Conservation (phyloP, 2,888 invertebrate species). For the Netelia inedita region DNA sequence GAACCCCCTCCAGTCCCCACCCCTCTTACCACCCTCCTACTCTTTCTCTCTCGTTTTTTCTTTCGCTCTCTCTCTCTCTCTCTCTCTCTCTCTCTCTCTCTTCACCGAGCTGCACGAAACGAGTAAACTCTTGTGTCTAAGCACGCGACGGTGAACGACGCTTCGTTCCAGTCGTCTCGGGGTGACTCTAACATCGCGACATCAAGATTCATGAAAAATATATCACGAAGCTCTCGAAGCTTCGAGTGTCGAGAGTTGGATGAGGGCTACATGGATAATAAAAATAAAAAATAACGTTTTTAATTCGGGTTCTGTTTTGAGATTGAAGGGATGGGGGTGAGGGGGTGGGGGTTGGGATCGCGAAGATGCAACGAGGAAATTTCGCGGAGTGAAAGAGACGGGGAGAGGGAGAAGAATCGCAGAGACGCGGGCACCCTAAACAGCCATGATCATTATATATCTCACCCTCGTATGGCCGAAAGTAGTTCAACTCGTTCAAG, state of each 20-base stretch:
- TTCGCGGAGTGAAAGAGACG: neutral
- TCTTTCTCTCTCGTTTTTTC: neutral
- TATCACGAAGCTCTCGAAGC: neutral
- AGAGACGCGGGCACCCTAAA: slow-evolving; percentile 15
- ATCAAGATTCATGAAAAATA: slow-evolving; percentile 13
- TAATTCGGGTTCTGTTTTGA: neutral
- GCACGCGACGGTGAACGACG: slow-evolving; percentile 54
- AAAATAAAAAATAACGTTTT: neutral
- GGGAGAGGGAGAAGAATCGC: slow-evolving; percentile 10
- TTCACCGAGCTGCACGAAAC: neutral
- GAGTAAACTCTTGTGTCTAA: slow-evolving; percentile 54
- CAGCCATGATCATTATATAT: slow-evolving; percentile 44
- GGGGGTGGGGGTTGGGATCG: neutral
- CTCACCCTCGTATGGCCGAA: slow-evolving; percentile 46
- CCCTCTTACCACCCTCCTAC: neutral
- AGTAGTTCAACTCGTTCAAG: slow-evolving; percentile 70
- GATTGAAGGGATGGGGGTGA: no score
- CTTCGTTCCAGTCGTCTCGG: slow-evolving; percentile 51
- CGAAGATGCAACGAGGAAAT: neutral
- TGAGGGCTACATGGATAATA: no score
- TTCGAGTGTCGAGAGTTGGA: neutral
- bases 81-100: neutral
- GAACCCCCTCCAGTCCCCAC: slow-evolving; percentile 8
- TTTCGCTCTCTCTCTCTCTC: neutral
- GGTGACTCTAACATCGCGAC: slow-evolving; percentile 34